phyloP scores from a whole-genome alignment of 1,140 invertebrate species.

The Meloidogyne hapla region DNA sequence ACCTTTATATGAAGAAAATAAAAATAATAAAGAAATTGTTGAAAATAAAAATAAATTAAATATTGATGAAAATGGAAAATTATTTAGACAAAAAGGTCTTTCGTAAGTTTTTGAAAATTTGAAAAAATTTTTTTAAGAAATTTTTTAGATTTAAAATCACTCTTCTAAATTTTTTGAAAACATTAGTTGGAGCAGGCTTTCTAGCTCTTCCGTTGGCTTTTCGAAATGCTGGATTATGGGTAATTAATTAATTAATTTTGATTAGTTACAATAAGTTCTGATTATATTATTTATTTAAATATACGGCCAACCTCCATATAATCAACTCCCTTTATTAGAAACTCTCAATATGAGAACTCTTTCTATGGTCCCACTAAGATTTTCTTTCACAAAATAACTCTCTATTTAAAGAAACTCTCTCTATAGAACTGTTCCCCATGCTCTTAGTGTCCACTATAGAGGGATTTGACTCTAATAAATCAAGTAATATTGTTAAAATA shows the following conservation, averaged over 20 bases:
- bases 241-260: neutral
- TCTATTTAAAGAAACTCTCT: no score
- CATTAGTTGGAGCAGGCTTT: conserved; percentile 56
- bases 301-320: no score
- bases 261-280: neutral
- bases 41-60: neutral
- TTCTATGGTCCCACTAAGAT: no score
- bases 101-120: neutral
- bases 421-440: no score
- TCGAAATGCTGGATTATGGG: conserved; percentile 56
- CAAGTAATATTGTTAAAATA: no score
- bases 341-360: no score
- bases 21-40: no score
- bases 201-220: conserved; percentile 55
- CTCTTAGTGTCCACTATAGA: no score
- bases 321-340: no score
- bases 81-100: neutral
- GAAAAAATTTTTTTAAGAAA: neutral
- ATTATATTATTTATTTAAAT: no score
- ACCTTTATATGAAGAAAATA: neutral
- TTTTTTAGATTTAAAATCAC: conserved; percentile 25
- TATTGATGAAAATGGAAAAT: conserved; percentile 1
- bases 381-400: no score
- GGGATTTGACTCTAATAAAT: no score
- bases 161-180: conserved; percentile 48